Percentiles rank a stretch among this genome's conserved stretches.
Evolutionary conservation across 2,113 vertebrate genomes (phyloP).

Genomic region (Brienomyrus brachyistius): DNA sequence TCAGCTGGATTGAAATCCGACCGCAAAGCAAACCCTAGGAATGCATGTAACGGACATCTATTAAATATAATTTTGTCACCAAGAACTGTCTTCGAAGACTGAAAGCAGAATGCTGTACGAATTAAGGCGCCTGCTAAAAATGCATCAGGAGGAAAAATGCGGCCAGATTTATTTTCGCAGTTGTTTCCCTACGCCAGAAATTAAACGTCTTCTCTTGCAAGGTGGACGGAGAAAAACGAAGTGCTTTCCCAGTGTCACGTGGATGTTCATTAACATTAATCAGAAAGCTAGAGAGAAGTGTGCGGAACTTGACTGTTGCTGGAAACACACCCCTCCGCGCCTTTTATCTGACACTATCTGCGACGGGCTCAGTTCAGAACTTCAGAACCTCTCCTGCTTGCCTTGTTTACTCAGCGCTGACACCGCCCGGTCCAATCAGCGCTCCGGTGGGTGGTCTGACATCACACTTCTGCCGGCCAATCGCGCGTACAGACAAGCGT

Average conservation of each 20-base stretch:
- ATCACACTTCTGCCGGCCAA: conserved; percentile 52
- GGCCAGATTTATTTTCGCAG: conserved; percentile 8
- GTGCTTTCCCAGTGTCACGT: conserved; percentile 24
- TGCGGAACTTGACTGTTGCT: conserved; percentile 46
- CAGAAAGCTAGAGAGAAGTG: conserved; percentile 39
- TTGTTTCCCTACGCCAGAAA: conserved; percentile 11
- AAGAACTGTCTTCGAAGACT: conserved; percentile 12
- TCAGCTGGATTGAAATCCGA: neutral
- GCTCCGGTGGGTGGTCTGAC: conserved; percentile 52
- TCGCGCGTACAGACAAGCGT: conserved; percentile 38
- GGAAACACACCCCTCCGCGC: conserved; percentile 49
- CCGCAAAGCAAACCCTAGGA: neutral
- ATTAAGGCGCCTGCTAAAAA: neutral
- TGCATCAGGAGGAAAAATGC: neutral
- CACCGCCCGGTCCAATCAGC: conserved; percentile 57
- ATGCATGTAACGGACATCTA: neutral
- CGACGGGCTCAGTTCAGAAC: conserved; percentile 57
- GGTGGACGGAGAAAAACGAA: conserved; percentile 26
- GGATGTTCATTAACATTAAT: conserved; percentile 41
- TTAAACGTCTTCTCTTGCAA: conserved; percentile 23
- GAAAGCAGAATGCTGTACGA: neutral
- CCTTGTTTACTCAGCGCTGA: conserved; percentile 55
- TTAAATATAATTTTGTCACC: conserved; percentile 13
- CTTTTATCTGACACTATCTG: conserved; percentile 41
- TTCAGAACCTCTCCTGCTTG: conserved; percentile 62